Conservation (phyloP, 2,888 invertebrate species). For the Achlya flavicornis region DNA sequence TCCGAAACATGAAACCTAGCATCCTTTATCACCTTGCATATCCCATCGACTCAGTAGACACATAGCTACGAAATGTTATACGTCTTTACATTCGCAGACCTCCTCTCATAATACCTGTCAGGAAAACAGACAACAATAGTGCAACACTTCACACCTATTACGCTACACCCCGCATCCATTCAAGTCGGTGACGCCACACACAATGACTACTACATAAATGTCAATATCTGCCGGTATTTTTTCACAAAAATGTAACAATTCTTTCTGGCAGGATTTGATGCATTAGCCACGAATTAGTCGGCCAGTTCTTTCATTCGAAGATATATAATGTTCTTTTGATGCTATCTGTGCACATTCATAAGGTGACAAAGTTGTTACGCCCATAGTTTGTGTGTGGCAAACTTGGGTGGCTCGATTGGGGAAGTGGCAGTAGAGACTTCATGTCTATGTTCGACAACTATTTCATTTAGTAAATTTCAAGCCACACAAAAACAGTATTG, state of each 20-base stretch:
- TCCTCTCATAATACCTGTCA: conserved; percentile 62
- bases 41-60: conserved; percentile 5
- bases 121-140: conserved; percentile 62
- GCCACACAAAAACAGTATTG: too few relatives aligned
- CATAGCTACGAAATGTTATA: conserved; percentile 25
- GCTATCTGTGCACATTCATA: conserved; percentile 62
- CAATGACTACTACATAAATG: conserved; percentile 78
- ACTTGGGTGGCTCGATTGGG: conserved; percentile 67
- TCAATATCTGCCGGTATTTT: conserved; percentile 65
- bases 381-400: conserved; percentile 76
- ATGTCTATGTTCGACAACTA: background rate
- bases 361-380: conserved; percentile 78
- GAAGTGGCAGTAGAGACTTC: conserved; percentile 1
- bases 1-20: too few relatives aligned
- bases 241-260: conserved; percentile 67
- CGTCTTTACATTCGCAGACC: conserved; percentile 54
- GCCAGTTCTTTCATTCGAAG: conserved; percentile 63
- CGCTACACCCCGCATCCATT: conserved; percentile 73
- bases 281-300: conserved; percentile 81
- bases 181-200: conserved; percentile 75
- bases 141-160: conserved; percentile 82
- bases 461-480: background rate
- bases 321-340: conserved; percentile 60
- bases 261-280: conserved; percentile 67
- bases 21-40: conserved; percentile 13